Evolutionary conservation across 2,797 vertebrate species (phyloP).

Genomic region (Falco naumanni): DNA sequence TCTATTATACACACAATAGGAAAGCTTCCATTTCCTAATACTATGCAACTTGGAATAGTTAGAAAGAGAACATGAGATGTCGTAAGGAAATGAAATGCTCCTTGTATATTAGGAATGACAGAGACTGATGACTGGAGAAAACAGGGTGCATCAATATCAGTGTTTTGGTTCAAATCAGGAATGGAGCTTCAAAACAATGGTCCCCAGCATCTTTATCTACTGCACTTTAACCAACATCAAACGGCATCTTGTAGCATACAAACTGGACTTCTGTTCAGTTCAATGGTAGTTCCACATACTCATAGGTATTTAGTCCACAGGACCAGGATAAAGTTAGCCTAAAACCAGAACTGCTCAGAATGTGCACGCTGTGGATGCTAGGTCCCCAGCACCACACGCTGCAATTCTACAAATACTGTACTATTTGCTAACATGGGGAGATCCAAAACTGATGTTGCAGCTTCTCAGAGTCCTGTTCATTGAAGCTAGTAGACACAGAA

Average conservation of each 20-base stretch:
- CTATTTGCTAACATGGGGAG: neutral
- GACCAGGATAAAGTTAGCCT: neutral
- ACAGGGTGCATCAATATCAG: neutral
- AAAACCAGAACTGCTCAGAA: neutral
- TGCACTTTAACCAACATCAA: neutral
- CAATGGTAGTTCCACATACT: neutral
- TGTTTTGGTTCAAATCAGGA: neutral
- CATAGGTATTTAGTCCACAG: neutral
- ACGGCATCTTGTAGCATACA: neutral
- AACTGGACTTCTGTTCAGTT: neutral
- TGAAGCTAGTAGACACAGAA: neutral
- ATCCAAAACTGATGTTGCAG: neutral
- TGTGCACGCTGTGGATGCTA: neutral
- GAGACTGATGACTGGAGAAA: neutral
- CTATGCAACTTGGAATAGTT: neutral
- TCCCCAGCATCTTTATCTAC: neutral
- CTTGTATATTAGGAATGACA: neutral
- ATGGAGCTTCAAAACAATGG: neutral
- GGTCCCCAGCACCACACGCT: neutral
- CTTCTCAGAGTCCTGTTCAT: neutral
- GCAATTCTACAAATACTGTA: neutral
- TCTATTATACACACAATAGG: neutral
- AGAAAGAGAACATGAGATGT: neutral
- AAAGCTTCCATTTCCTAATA: neutral
- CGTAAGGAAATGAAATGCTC: neutral